Percentiles rank a stretch among this genome's conserved stretches.
Conservation (phyloP, 2,888 invertebrate genomes). For the Syritta pipiens region DNA sequence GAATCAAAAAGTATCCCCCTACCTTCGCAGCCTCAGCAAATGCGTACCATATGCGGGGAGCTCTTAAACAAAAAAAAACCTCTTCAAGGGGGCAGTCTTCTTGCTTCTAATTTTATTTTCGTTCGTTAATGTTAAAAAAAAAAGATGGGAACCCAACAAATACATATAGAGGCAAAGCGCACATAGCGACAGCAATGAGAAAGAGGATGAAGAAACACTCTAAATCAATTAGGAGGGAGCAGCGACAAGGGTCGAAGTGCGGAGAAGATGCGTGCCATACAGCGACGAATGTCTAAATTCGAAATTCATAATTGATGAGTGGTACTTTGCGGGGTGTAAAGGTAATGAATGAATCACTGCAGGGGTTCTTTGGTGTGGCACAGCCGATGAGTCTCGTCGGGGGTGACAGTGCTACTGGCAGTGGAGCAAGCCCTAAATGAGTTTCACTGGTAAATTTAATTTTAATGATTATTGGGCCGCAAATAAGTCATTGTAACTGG, state of each 20-base stretch:
- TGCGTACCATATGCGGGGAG: slow-evolving; percentile 45
- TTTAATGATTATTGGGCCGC: slow-evolving; percentile 56
- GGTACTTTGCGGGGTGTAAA: slow-evolving; percentile 63
- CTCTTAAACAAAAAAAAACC: slow-evolving; percentile 29
- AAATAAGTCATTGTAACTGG: slow-evolving; percentile 46
- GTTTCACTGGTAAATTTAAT: slow-evolving; percentile 55
- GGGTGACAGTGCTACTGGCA: not conserved
- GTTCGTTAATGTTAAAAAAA: slow-evolving; percentile 11
- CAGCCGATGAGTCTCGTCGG: not conserved
- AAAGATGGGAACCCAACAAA: slow-evolving; percentile 5
- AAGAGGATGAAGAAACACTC: slow-evolving; percentile 38
- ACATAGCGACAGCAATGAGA: slow-evolving; percentile 2
- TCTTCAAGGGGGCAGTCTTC: slow-evolving; percentile 35
- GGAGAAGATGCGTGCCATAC: not conserved
- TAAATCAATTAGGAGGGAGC: slow-evolving; percentile 49
- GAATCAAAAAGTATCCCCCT: not conserved
- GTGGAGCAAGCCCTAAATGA: slow-evolving; percentile 42
- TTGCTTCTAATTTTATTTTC: slow-evolving; percentile 35
- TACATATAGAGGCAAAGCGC: not conserved
- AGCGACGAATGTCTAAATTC: slow-evolving; percentile 49
- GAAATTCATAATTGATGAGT: slow-evolving; percentile 62
- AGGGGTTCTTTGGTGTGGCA: slow-evolving; percentile 23
- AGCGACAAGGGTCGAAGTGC: slow-evolving; percentile 25
- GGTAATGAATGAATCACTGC: slow-evolving; percentile 66
- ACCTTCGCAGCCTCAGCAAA: slow-evolving; percentile 13